These are phyloP conservation scores for Hucho hucho DNA, from an alignment of 2,113 vertebrate species.

Conservation along the genomic window DNA sequence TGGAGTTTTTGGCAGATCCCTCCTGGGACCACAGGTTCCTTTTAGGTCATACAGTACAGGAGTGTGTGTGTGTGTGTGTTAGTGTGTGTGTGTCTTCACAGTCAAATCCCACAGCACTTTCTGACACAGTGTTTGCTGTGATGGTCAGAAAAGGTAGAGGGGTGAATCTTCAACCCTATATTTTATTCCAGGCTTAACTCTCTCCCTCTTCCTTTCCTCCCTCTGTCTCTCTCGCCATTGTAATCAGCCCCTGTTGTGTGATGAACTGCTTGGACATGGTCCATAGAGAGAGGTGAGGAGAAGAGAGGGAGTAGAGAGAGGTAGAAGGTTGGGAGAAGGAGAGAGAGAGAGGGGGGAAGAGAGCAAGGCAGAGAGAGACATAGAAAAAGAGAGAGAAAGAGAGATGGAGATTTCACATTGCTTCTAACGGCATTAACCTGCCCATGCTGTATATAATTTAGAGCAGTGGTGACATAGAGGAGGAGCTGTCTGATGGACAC, in stretches of 20 bases:
- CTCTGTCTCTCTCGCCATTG: no score
- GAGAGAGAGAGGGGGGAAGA: no score
- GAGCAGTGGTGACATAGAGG: slow-evolving; percentile 53
- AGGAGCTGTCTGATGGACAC: slow-evolving; percentile 30
- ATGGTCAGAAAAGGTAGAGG: neutral
- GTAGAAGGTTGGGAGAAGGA: no score
- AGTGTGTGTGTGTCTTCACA: neutral
- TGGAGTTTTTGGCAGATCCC: slow-evolving; percentile 30
- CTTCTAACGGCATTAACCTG: slow-evolving; percentile 68
- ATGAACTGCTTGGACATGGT: no score
- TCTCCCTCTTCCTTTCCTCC: no score
- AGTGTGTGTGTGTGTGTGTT: neutral
- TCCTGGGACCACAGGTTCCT: slow-evolving; percentile 1
- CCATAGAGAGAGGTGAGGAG: no score
- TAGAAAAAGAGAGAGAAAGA: slow-evolving; percentile 11
- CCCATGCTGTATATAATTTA: slow-evolving; percentile 69
- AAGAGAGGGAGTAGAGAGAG: no score
- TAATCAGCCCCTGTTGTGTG: no score
- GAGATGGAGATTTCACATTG: slow-evolving; percentile 52
- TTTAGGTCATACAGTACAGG: slow-evolving; percentile 10
- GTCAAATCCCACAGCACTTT: no score
- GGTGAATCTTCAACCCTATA: neutral
- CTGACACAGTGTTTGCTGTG: no score
- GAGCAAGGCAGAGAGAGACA: neutral
- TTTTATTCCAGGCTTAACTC: no score